phyloP scores from a whole-genome alignment of 2,888 invertebrate species.

The Netelia fuscicornis region DNA sequence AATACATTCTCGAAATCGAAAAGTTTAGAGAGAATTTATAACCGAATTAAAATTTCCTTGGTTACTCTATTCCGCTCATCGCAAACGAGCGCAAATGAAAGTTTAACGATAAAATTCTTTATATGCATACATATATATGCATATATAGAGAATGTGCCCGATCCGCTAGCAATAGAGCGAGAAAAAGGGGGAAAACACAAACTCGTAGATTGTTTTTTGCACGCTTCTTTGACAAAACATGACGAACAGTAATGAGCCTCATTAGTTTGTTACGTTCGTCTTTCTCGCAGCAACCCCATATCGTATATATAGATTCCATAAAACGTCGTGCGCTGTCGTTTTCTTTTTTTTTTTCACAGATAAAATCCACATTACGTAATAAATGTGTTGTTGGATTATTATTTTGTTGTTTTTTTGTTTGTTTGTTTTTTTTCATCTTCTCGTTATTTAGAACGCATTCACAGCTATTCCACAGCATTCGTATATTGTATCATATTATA shows the following conservation, averaged over 20 bases:
- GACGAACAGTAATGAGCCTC: background rate
- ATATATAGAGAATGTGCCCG: background rate
- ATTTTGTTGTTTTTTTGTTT: slow-evolving; percentile 53
- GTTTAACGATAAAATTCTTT: background rate
- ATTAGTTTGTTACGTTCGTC: background rate
- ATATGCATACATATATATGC: too few species aligned
- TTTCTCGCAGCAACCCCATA: background rate
- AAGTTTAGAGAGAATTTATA: background rate
- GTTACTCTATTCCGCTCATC: background rate
- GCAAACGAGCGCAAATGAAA: background rate
- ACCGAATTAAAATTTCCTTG: background rate
- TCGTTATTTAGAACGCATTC: slow-evolving; percentile 71
- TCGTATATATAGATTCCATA: background rate
- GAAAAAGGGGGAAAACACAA: background rate
- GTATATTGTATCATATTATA: slow-evolving; percentile 66
- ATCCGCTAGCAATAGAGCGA: background rate
- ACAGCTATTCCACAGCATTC: slow-evolving; percentile 80
- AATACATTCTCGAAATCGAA: background rate
- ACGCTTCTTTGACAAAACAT: slow-evolving; percentile 1
- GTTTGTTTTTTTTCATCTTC: slow-evolving; percentile 31
- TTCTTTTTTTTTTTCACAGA: slow-evolving; percentile 4
- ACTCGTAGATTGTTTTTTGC: background rate
- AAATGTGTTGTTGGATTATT: slow-evolving; percentile 22
- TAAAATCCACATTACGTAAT: background rate
- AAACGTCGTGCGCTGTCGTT: background rate